Evolutionary conservation across 2,113 vertebrate species (phyloP).

Genomic region (Caracal caracal): DNA sequence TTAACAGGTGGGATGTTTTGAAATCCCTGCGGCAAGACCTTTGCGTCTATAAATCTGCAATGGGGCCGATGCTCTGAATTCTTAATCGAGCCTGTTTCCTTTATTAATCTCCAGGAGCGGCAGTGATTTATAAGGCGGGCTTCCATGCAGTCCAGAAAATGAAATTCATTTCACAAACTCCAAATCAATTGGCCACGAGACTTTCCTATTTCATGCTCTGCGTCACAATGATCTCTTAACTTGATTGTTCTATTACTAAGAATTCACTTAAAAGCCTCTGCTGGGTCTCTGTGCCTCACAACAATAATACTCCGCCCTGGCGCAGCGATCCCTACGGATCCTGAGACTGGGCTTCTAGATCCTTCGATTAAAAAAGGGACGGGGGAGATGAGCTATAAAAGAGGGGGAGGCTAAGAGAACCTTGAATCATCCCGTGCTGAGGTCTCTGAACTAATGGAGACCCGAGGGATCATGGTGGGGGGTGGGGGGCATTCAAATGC

Average conservation of each 20-base stretch:
- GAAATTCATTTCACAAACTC: constrained; percentile 78
- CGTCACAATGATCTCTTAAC: constrained; percentile 74
- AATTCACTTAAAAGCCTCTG: constrained; percentile 75
- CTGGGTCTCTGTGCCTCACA: neutral
- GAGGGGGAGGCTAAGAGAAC: neutral
- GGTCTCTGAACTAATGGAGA: neutral
- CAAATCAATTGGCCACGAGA: constrained; percentile 78
- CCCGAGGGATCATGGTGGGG: fast-evolving
- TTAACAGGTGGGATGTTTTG: constrained; percentile 66
- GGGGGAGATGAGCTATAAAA: neutral
- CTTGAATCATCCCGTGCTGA: neutral
- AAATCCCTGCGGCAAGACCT: constrained; percentile 47
- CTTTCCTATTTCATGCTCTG: constrained; percentile 71
- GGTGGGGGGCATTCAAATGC: neutral
- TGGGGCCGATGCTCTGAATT: constrained; percentile 33
- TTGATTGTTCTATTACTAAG: constrained; percentile 77
- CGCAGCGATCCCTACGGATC: neutral
- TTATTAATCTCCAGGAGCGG: constrained; percentile 72
- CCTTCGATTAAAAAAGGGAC: neutral
- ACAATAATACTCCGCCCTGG: neutral
- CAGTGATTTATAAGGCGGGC: constrained; percentile 71
- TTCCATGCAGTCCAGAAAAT: constrained; percentile 74
- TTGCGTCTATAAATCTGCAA: constrained; percentile 69
- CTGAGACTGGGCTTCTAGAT: neutral
- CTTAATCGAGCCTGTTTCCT: constrained; percentile 72